Base-by-base conservation (phyloP, 2,888 invertebrate species). In the Caenorhabditis sp. region DNA sequence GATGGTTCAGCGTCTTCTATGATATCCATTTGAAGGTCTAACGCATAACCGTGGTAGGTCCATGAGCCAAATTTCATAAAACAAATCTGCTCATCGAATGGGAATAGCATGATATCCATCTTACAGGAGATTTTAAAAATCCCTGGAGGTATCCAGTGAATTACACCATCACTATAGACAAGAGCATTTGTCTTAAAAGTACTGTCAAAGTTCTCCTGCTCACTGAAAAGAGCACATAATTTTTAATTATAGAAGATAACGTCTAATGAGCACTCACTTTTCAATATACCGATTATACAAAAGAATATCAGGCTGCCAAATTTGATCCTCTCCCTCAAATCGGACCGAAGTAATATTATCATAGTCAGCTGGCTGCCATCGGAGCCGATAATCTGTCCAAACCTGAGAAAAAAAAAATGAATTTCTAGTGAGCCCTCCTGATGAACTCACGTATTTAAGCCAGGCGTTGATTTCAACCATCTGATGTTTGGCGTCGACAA, bases 21-120 rank as follows among this genome's bases (percentile, higher is more conserved):
- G 12, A n/a, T 56, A 26, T 71, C 82, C n/a, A 84, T 53, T 59
- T 80, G 72, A 88, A 99, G 92, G 91, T 97, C 95, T 90, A 99
- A 92, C 93, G 85, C 84, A 7, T 84, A 81, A 1, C 95, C 96
- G 90, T 95, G 95, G 90, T 97, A 96, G 82, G 97, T 96, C 97
- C 97, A 97, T 89, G 96, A 96, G 88, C 97, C 97, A 89, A 97
- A 97, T 91, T 85, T 77, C 70, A 84, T 66, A 49, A 71, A 78
- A 27, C 80, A 80, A n/a, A 75, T 76, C 59, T 83, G 83, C 54
- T 81, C 80, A 54, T 83, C 83, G 57, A 83, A 83, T 0, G 83
- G 83, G 63, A 83, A 83, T 63, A 78, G 63, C 0, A 78, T 81
- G 27, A 82, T 80, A 58, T 82, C 82, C 79, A 82, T 82, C 68